phyloP scores from a whole-genome alignment of 2,888 invertebrate species.

The Spodoptera littoralis region DNA sequence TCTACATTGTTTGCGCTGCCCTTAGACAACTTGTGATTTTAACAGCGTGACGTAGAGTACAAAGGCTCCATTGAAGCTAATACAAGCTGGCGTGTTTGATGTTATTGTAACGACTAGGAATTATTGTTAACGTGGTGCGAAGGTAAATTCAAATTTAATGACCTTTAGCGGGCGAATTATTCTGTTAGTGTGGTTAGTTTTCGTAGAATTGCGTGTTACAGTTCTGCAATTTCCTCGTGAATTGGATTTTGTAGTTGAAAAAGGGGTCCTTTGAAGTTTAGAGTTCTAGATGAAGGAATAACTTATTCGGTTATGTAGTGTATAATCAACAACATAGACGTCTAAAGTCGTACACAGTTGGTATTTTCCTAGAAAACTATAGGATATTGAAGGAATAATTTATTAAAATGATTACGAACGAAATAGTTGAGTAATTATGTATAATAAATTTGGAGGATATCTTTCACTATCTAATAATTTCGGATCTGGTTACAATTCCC shows the following conservation, averaged over 20 bases:
- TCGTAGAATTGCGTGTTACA: conserved; percentile 23
- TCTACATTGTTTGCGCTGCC: conserved; percentile 81
- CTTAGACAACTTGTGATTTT: conserved; percentile 79
- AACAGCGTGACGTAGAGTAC: conserved; percentile 73
- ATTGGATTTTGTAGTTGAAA: conserved; percentile 21
- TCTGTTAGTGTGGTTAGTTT: conserved; percentile 15
- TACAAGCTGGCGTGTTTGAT: conserved; percentile 67
- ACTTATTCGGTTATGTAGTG: conserved; percentile 17
- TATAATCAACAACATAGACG: no score
- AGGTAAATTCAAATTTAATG: conserved; percentile 51
- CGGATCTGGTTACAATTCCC: no score
- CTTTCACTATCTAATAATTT: no score
- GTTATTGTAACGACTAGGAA: conserved; percentile 42
- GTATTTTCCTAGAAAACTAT: no score
- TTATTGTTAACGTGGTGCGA: conserved; percentile 27
- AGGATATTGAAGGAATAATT: no score
- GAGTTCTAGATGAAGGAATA: conserved; percentile 7
- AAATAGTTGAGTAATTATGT: no score
- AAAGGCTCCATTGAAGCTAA: conserved; percentile 58
- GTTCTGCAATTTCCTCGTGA: conserved; percentile 25
- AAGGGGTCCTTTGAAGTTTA: conserved; percentile 28
- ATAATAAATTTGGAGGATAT: no score
- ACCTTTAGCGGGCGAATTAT: conserved; percentile 30
- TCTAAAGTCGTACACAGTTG: no score
- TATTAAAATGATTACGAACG: no score